Evolutionary conservation across 2,888 invertebrate species (phyloP).

Genomic region (Macrophya annulata): DNA sequence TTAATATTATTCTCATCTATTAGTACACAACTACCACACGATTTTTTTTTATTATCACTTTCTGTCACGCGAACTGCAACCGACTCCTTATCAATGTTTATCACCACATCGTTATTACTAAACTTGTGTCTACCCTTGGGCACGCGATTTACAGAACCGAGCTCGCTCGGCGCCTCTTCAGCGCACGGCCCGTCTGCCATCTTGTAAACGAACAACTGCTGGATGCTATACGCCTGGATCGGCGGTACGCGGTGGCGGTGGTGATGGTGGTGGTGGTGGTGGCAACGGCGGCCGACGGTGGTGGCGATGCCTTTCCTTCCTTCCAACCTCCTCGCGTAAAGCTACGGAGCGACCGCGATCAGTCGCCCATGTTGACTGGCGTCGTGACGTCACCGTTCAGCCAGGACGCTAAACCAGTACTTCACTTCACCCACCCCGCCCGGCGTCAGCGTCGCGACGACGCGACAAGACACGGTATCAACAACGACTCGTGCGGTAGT

Average conservation of each 20-base stretch:
- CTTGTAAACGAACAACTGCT: constrained; percentile 83
- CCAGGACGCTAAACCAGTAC: constrained; percentile 48
- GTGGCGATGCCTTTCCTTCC: constrained; percentile 33
- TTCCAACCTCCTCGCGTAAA: constrained; percentile 42
- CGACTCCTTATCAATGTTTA: constrained; percentile 59
- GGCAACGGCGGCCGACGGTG: not conserved
- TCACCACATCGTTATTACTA: constrained; percentile 40
- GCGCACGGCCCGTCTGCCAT: constrained; percentile 91
- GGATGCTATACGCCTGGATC: constrained; percentile 36
- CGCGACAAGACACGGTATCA: not conserved
- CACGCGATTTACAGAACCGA: constrained; percentile 73
- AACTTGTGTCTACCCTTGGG: constrained; percentile 72
- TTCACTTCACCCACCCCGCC: constrained; percentile 1
- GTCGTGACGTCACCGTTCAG: constrained; percentile 46
- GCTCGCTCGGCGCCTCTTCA: constrained; percentile 83
- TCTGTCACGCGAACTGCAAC: constrained; percentile 39
- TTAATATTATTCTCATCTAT: not conserved
- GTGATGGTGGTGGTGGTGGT: not conserved
- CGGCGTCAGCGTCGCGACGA: constrained; percentile 26
- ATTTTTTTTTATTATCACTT: constrained; percentile 44
- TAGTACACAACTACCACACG: constrained; percentile 27
- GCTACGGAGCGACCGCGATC: constrained; percentile 54
- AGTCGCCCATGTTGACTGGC: constrained; percentile 55
- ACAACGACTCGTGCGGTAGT: not conserved
- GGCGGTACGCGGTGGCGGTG: not conserved